Percentiles rank a stretch among this genome's conserved stretches.
These are phyloP conservation scores for Hydraecia micacea DNA, from an alignment of 2,888 invertebrate species.

Conservation along the genomic window DNA sequence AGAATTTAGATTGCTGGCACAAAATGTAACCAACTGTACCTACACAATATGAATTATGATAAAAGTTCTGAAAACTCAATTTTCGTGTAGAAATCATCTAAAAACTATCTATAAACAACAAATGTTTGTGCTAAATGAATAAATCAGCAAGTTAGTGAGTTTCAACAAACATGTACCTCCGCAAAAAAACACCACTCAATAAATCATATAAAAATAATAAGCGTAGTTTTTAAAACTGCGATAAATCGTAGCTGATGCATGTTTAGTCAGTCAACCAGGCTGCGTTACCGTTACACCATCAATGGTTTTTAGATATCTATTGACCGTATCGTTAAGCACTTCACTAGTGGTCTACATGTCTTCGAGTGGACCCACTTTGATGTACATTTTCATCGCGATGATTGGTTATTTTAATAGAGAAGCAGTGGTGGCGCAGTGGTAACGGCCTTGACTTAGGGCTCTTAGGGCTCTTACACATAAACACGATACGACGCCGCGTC, in stretches of 20 bases:
- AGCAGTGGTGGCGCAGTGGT: not conserved
- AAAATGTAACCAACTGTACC: not conserved
- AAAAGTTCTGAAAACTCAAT: not conserved
- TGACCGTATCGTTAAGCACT: constrained; percentile 57
- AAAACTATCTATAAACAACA: not conserved
- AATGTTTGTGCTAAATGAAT: not conserved
- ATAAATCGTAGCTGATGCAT: constrained; percentile 43
- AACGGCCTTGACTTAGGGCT: not conserved
- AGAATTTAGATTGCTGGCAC: not conserved
- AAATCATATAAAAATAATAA: constrained; percentile 15
- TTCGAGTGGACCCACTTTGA: not conserved
- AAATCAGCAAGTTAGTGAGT: constrained; percentile 12
- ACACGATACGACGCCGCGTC: too few relatives aligned
- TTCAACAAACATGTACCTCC: not conserved
- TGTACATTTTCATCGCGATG: not conserved
- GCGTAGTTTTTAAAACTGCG: constrained; percentile 9
- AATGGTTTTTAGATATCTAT: constrained; percentile 65
- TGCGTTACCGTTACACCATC: constrained; percentile 66
- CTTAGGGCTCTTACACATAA: too few relatives aligned
- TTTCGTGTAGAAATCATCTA: not conserved
- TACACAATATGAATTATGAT: not conserved
- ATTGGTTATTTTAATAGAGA: not conserved
- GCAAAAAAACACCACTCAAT: not conserved
- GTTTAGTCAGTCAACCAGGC: constrained; percentile 64
- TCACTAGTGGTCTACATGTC: constrained; percentile 10